Base-by-base conservation (phyloP, 2,888 invertebrate species). In the Napeogenes sylphis region DNA sequence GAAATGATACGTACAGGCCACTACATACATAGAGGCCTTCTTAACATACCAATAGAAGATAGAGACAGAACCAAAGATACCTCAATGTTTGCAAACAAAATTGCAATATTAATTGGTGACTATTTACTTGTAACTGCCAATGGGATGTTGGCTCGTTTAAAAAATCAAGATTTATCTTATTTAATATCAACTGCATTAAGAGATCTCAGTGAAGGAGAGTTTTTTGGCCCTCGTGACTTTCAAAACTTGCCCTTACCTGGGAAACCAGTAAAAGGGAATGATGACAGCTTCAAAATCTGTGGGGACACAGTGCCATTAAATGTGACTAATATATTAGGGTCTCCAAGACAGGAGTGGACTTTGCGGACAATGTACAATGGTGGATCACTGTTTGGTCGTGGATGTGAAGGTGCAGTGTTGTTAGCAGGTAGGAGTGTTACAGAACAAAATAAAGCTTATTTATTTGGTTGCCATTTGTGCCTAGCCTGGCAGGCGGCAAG, bases 1-100 rank as follows among this genome's bases (percentile, higher is more conserved):
- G 97, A 97, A 90, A 96, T 97, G 95, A 96, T 97, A 65, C 92
- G 96, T 69, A 96, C 96, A 0, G 95, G 96, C 59, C 95, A 96
- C 77, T 92, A 96, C 54, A 93, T 97, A 12, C 97, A 97, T 81
- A 92, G 93, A 82, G 95, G 91, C 2, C 67, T 91, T 5, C 71
- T 91, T n/a, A 91, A 91, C 68, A 81, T 90, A 69, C 79, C 85
- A 0, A 61, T 76, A 2, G 91, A 92, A 71, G 84, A 92, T 46
- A 84, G 92, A 70, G 79, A 88, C 13, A 84, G 90, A 32, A 92
- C 92, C 59, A 87, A 90, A 38, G 93, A 93, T 56, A 95, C 96
- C 63, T 93, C 96, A 88, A 92, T 95, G 77, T 96, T 95, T 81
- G 97, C 97, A 0, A 97, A 97, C 80, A 97, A 97, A 90, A 95